Conservation (phyloP, 2,888 invertebrate species). For the Catocala fraxini region DNA sequence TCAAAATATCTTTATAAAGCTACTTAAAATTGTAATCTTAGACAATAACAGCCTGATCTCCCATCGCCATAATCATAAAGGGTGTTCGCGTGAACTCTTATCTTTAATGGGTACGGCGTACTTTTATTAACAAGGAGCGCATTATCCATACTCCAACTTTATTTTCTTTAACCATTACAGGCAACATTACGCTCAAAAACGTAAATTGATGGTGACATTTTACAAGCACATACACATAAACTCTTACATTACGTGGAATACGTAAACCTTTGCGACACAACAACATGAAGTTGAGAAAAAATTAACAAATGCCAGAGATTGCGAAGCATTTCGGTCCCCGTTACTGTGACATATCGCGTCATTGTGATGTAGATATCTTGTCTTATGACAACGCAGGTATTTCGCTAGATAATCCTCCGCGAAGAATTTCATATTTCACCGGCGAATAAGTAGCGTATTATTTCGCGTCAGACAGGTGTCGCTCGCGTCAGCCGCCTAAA, state of each 20-base stretch:
- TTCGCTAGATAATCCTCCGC: constrained; percentile 69
- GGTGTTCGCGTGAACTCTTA: constrained; percentile 9
- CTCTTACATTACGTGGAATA: constrained; percentile 23
- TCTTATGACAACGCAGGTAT: constrained; percentile 51
- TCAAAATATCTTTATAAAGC: background rate
- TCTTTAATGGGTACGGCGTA: constrained; percentile 8
- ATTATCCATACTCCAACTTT: constrained; percentile 10
- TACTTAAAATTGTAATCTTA: constrained; percentile 9
- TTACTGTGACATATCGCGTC: constrained; percentile 38
- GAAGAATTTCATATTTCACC: constrained; percentile 83
- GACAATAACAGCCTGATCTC: constrained; percentile 3
- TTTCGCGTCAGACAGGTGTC: constrained; percentile 83
- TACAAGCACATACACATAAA: constrained; percentile 36
- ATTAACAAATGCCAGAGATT: constrained; percentile 43
- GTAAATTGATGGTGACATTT: constrained; percentile 33
- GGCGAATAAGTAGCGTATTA: constrained; percentile 81
- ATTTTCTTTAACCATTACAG: constrained; percentile 13
- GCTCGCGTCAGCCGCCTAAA: constrained; percentile 76
- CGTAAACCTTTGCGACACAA: constrained; percentile 18
- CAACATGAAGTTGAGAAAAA: constrained; percentile 34
- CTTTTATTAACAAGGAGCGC: constrained; percentile 19
- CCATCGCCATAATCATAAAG: constrained; percentile 17
- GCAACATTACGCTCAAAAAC: constrained; percentile 16
- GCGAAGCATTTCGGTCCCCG: constrained; percentile 24
- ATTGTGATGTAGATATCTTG: constrained; percentile 50